A percentile compares a stretch with the other conserved stretches of the same genome.
Evolutionary conservation across 2,113 vertebrate species (phyloP).

Genomic region (Nothocercus julius): DNA sequence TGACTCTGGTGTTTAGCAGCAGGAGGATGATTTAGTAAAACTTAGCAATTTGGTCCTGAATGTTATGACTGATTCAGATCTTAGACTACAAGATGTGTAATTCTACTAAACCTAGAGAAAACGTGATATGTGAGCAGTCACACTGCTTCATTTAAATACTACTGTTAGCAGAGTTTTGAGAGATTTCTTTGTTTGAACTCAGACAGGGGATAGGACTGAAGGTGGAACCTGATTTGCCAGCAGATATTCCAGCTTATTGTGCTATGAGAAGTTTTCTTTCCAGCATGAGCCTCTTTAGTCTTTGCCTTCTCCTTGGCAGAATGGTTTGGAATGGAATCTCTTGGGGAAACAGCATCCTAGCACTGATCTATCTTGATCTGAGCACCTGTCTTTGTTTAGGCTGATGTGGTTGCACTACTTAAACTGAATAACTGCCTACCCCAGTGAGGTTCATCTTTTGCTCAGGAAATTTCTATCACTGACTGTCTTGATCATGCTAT

Average conservation of each 20-base stretch:
- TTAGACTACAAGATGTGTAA: not conserved
- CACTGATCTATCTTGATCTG: accelerated
- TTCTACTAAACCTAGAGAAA: not conserved
- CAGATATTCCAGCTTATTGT: not conserved
- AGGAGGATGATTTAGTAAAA: not conserved
- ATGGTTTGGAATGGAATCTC: not conserved
- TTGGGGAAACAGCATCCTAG: not conserved
- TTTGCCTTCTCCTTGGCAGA: not conserved
- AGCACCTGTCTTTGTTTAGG: not conserved
- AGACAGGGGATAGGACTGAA: not conserved
- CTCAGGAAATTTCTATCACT: not conserved
- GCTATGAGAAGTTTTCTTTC: not conserved
- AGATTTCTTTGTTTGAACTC: not conserved
- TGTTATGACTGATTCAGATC: not conserved
- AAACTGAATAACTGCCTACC: not conserved
- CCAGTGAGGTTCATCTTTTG: not conserved
- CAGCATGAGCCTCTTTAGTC: not conserved
- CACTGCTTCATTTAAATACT: not conserved
- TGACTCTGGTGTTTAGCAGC: not conserved
- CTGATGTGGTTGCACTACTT: not conserved
- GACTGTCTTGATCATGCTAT: not conserved
- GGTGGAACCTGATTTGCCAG: not conserved
- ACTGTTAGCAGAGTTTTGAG: not conserved
- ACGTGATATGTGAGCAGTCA: not conserved
- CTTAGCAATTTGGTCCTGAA: not conserved